A percentile compares a stretch with the other conserved stretches of the same genome.
Conservation (phyloP, 2,797 vertebrate species). For the Chromis chromis region DNA sequence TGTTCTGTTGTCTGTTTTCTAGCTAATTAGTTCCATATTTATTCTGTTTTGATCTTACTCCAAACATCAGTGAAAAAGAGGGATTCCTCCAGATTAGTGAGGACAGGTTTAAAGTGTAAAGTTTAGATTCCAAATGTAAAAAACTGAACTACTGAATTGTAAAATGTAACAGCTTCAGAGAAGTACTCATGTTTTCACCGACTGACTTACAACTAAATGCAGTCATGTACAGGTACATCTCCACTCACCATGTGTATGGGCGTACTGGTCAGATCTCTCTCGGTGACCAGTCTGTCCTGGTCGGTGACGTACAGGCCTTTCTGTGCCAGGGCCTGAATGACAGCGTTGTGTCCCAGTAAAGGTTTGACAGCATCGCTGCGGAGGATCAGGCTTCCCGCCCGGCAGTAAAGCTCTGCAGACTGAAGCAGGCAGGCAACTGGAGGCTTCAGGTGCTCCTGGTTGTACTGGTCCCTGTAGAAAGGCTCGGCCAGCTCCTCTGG, state of each 20-base stretch:
- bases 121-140: too few species aligned
- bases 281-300: conserved; percentile 94
- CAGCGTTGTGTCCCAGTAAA: conserved; percentile 95
- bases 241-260: conserved; percentile 94
- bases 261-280: conserved; percentile 92
- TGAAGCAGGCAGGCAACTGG: conserved; percentile 94
- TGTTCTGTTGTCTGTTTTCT: too few species aligned
- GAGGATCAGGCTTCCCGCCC: conserved; percentile 97
- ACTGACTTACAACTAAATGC: not conserved
- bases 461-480: conserved; percentile 97
- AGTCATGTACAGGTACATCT: not conserved
- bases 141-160: not conserved
- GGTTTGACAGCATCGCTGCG: conserved; percentile 97
- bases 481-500: conserved; percentile 93
- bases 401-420: conserved; percentile 96
- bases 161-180: not conserved
- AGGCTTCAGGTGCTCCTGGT: conserved; percentile 97
- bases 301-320: conserved; percentile 98
- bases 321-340: conserved; percentile 97
- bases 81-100: too few species aligned
- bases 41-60: too few species aligned
- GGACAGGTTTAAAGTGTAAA: too few species aligned
- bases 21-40: too few species aligned
- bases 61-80: not conserved
- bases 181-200: not conserved